Base-by-base conservation (phyloP, 2,888 invertebrate species). In the Dyspetes luteomarginatus region DNA sequence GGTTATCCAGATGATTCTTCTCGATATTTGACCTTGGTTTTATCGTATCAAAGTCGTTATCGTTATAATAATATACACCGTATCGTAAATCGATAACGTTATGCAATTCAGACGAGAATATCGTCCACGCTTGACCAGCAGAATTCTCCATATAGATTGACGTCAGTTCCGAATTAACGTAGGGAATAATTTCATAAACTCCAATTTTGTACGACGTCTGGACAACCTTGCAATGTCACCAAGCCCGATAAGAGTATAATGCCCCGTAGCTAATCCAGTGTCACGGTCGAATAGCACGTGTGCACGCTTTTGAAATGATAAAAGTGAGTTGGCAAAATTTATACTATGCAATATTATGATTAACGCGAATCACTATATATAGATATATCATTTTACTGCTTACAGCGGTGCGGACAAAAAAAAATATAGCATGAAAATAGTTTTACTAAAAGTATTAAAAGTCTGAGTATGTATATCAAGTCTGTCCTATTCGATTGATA, bases 21-120 rank as follows among this genome's bases (percentile, higher is more conserved):
- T 9, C 17, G 17, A 26, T 17, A 74, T 58, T 19, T 56, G 71
- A 72, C 72, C 72, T 72, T 79, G 74, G 74, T 30, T 79, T 22
- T 65, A 52, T 74, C 60, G 45, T 9, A 60, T 67, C 55, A 17
- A 15, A 30, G 15, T n/a, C 9, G 7, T 22, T 15, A 24, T 41
- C 48, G n/a, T 71, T 30, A 28, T 71, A 48, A 58, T 71, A 0
- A 7, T 36, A 36, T 36, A n/a, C n/a, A n/a, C n/a, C n/a, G n/a
- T n/a, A 71, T 71, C 45, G 58, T 22, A 48, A 71, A 71, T 58
- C 71, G 71, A 71, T 68, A 41, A 17, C 19, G 15, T 58, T 56
- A 48, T 58, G 69, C 58, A 71, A 58, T 50, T 43, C 28, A 26
- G 7, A 68, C 58, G 30, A 71, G 26, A 30, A 56, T n/a, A n/a